Evolutionary conservation across 2,888 invertebrate genomes (phyloP), one percentile per base, ranked within the genome.

Genomic region (Panorpa germanica): DNA sequence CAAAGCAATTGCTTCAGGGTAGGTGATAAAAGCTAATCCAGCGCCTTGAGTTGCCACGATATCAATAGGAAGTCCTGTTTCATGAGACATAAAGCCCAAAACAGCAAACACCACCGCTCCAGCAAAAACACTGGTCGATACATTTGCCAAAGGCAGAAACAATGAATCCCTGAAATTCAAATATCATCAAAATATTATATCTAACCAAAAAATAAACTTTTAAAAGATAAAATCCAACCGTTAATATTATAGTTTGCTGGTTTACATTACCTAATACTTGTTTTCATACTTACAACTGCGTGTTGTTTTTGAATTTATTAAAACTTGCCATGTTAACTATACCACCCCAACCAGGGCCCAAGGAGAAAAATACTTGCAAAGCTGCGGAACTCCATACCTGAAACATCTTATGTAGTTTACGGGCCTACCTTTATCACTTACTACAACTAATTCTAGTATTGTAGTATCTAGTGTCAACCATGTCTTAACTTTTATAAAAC

Each of bases 381-480:
- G 85, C 83, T 1, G 90, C 90, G 50, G 88, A 86, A 1, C 80
- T 75, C 90, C 90, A 90, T 4, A 88, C 77, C 81, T 81, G 43
- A 6, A n/a, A 13, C 25, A 20, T 20, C 8, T 20, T 20, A 9
- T 20, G 8, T 9, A 11, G 18, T n/a, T n/a, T n/a, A n/a, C n/a
- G n/a, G n/a, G n/a, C n/a, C n/a, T n/a, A n/a, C n/a, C n/a, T n/a
- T n/a, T n/a, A n/a, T n/a, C n/a, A n/a, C n/a, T n/a, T n/a, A n/a
- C n/a, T n/a, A n/a, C n/a, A n/a, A n/a, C n/a, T n/a, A n/a, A n/a
- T n/a, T n/a, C n/a, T n/a, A n/a, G n/a, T n/a, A n/a, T n/a, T n/a
- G n/a, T n/a, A n/a, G n/a, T n/a, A n/a, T n/a, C n/a, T n/a, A n/a
- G n/a, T n/a, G n/a, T n/a, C n/a, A n/a, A n/a, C n/a, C n/a, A n/a